Conservation (phyloP, 2,888 invertebrate genomes). For the Mesopsocus fuscifrons region DNA sequence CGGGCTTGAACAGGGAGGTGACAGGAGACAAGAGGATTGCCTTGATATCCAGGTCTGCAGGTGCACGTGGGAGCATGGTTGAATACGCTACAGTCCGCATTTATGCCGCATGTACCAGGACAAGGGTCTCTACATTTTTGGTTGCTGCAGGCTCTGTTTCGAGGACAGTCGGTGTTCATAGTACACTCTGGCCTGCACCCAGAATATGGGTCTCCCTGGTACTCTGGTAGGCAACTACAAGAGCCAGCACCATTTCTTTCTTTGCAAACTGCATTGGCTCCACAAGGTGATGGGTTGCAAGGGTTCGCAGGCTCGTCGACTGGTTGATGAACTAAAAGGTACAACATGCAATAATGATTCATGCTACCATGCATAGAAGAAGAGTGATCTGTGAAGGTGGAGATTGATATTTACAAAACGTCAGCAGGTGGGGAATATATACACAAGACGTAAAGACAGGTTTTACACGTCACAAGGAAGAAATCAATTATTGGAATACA, state of each 20-base stretch:
- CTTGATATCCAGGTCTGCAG: constrained; percentile 50
- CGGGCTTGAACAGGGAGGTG: constrained; percentile 28
- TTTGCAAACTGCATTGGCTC: constrained; percentile 57
- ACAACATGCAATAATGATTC: background rate
- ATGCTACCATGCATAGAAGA: too few relatives aligned
- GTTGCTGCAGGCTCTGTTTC: constrained; percentile 50
- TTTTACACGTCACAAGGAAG: too few relatives aligned
- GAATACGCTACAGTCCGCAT: constrained; percentile 52
- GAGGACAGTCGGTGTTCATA: constrained; percentile 54
- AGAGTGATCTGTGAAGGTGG: too few relatives aligned
- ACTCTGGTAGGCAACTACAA: constrained; percentile 53
- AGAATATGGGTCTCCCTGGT: constrained; percentile 57
- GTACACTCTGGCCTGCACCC: constrained; percentile 68
- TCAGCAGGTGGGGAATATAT: too few relatives aligned
- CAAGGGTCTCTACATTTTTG: constrained; percentile 66
- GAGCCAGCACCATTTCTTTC: constrained; percentile 55
- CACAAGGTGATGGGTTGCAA: constrained; percentile 62
- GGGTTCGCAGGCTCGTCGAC: constrained; percentile 43
- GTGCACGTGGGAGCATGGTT: constrained; percentile 61
- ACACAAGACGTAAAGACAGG: too few relatives aligned
- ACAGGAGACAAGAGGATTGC: constrained; percentile 50
- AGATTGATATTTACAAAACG: constrained; percentile 11
- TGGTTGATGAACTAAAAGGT: constrained; percentile 20
- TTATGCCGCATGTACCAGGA: constrained; percentile 54
- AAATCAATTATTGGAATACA: too few relatives aligned